Conservation (phyloP, 2,888 invertebrate genomes). For the Pharmacophagus antenor region DNA sequence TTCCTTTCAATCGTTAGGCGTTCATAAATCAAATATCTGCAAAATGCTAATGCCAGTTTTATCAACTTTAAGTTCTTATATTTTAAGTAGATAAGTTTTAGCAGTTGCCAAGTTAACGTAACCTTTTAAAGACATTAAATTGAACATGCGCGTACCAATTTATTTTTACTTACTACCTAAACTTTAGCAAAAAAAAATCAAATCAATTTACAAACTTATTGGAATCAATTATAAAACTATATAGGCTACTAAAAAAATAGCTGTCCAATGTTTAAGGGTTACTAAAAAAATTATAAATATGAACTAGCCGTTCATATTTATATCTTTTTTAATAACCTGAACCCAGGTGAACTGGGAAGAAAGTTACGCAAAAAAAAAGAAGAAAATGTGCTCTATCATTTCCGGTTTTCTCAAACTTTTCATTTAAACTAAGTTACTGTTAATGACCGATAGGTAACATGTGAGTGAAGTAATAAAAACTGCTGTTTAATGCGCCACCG, state of each 20-base stretch:
- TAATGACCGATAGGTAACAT: conserved; percentile 3
- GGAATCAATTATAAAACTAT: background rate
- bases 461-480: background rate
- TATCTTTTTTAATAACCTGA: no score
- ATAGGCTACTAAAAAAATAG: background rate
- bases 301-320: no score
- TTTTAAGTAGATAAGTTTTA: conserved; percentile 12
- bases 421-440: background rate
- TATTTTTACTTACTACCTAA: conserved; percentile 4
- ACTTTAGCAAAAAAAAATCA: background rate
- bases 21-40: background rate
- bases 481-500: conserved; percentile 5
- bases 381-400: no score
- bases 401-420: no score
- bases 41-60: background rate
- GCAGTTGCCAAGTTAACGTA: conserved; percentile 13
- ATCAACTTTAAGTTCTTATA: conserved; percentile 9
- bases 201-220: background rate
- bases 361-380: no score
- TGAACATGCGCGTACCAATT: conserved; percentile 8
- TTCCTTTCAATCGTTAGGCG: no score
- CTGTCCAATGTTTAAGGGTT: background rate
- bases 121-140: conserved; percentile 9
- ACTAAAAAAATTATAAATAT: no score
- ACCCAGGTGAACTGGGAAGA: no score